A percentile compares a stretch with the other conserved stretches of the same genome.
phyloP scores from a whole-genome alignment of 2,113 vertebrate genomes.

The Grallaria varia region DNA sequence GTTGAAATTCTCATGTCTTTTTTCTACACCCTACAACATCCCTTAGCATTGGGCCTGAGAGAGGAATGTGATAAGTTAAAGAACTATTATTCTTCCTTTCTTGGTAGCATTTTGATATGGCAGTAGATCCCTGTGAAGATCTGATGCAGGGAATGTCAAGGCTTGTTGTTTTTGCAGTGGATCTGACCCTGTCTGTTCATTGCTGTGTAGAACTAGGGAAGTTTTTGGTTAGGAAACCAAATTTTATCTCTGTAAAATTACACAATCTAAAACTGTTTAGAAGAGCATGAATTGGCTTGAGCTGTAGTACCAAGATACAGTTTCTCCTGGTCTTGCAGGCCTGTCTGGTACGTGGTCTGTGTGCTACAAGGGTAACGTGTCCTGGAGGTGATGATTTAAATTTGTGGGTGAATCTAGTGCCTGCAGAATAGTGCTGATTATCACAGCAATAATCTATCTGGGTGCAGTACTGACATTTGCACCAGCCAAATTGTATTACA shows the following conservation, averaged over 20 bases:
- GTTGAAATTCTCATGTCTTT: neutral
- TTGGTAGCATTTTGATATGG: neutral
- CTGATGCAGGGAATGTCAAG: neutral
- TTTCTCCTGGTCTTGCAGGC: neutral
- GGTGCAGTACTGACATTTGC: neutral
- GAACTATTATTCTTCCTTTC: neutral
- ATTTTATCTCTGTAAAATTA: neutral
- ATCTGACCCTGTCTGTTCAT: neutral
- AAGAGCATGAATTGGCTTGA: neutral
- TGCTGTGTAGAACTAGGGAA: neutral
- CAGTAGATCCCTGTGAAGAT: neutral
- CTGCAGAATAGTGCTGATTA: neutral
- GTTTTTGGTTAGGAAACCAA: neutral
- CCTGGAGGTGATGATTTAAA: neutral
- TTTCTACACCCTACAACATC: neutral
- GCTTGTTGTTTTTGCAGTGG: neutral
- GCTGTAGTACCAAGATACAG: neutral
- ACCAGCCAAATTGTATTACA: neutral
- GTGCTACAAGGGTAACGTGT: neutral
- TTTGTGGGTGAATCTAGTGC: neutral
- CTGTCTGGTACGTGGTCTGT: neutral
- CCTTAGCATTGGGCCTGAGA: neutral
- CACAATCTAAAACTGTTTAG: neutral
- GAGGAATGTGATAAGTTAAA: neutral
- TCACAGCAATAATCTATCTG: neutral